Evolutionary conservation across 2,888 invertebrate genomes (phyloP), one percentile per base, ranked within the genome.

Genomic region (Sepioteuthis lessoniana): DNA sequence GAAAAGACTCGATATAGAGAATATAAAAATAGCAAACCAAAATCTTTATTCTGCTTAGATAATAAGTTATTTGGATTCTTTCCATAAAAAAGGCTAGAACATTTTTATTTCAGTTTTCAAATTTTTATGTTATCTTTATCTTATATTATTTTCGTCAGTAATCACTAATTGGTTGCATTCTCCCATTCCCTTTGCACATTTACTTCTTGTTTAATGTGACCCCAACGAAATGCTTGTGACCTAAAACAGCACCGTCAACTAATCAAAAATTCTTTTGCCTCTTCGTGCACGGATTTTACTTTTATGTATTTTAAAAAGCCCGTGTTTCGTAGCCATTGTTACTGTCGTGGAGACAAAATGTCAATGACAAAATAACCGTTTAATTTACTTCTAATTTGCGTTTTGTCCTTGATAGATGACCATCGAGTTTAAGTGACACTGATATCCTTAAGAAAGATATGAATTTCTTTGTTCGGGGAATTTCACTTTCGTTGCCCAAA

Each of bases 381-480:
- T 76, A 76, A 76, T 76, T 76, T 16, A n/a, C 76, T 76, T 35
- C 76, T 76, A 76, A 76, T 76, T 76, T n/a, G 76, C 25, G 31
- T 76, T 76, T 76, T 76, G n/a, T 35, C 76, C 16, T 76, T 76
- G 76, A 16, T 76, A 76, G n/a, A 76, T 76, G 76, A 76, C 76
- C 76, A 76, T 21, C 55, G 55, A 55, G 55, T 55, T 55, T 55
- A 55, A 35, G n/a, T 76, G 76, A n/a, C n/a, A 76, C n/a, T 35
- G 76, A 76, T 76, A 76, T 76, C 76, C 76, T 76, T 76, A 76
- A n/a, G 76, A 76, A 76, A 76, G 76, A 76, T 76, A 76, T 76
- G n/a, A 76, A 76, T 76, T 76, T n/a, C 76, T 76, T 76, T 76
- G 76, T 76, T 76, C 76, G 16, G 76, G 4, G n/a, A 76, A 76